Evolutionary conservation across 2,888 invertebrate genomes (phyloP).

Genomic region (Microctonus aethiopoides): DNA sequence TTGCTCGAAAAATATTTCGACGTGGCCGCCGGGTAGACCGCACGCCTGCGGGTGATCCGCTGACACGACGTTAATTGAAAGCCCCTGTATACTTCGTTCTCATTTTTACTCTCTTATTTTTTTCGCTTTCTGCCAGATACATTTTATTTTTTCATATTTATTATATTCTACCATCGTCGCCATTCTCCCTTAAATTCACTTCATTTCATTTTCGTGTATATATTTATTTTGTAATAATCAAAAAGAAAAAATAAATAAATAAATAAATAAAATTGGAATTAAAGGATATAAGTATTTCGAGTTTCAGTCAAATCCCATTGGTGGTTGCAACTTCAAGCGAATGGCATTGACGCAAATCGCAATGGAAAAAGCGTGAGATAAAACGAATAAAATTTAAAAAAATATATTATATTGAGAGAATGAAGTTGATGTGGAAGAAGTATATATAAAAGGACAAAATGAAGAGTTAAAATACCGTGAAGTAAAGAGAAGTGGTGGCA

Average conservation of each 20-base stretch:
- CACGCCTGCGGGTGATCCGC: constrained; percentile 54
- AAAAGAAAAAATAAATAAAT: neutral
- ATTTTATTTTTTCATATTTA: too few species aligned
- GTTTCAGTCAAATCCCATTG: neutral
- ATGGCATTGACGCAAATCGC: constrained; percentile 10
- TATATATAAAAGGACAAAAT: constrained; percentile 12
- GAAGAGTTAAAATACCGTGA: constrained; percentile 27
- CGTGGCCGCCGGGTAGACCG: constrained; percentile 46
- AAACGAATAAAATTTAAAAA: constrained; percentile 19
- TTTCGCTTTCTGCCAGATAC: neutral
- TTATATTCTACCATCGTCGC: neutral
- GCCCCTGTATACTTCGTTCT: constrained; percentile 40
- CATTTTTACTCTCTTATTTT: constrained; percentile 8
- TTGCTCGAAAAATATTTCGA: constrained; percentile 59
- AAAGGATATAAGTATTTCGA: neutral
- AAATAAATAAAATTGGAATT: neutral
- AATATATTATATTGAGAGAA: constrained; percentile 27
- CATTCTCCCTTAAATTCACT: neutral
- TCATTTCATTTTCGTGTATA: neutral
- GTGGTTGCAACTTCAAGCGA: neutral
- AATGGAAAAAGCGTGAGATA: constrained; percentile 14
- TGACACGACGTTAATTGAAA: constrained; percentile 62
- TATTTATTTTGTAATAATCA: neutral
- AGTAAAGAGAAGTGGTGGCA: constrained; percentile 19
- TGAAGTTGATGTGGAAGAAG: constrained; percentile 38